phyloP scores from a whole-genome alignment of 1,140 invertebrate species.

The Drosophila setifemur region DNA sequence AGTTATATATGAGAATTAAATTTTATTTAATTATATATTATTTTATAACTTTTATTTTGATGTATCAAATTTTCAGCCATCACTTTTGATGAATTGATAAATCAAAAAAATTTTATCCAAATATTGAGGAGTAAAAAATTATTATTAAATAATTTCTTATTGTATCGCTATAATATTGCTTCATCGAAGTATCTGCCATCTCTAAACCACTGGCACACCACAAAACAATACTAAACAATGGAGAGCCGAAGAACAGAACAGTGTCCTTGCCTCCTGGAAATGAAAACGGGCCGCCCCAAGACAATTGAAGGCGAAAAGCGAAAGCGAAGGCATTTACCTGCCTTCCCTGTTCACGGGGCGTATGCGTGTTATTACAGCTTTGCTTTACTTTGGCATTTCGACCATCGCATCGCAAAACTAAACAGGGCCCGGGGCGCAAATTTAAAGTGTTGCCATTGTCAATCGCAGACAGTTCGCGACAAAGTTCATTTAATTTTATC shows the following conservation, averaged over 20 bases:
- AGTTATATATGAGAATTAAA: too few relatives aligned
- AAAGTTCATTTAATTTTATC: conserved; percentile 75
- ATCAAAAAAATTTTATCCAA: too few relatives aligned
- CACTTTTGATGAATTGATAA: too few relatives aligned
- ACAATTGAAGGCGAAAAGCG: conserved; percentile 35
- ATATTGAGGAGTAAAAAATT: too few relatives aligned
- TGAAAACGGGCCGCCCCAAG: conserved; percentile 56
- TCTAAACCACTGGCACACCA: too few relatives aligned
- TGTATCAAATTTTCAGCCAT: too few relatives aligned
- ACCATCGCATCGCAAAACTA: conserved; percentile 44
- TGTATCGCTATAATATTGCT: too few relatives aligned
- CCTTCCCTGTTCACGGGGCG: conserved; percentile 40
- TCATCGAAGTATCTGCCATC: too few relatives aligned
- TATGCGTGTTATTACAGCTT: conserved; percentile 61
- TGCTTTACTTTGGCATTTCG: conserved; percentile 4
- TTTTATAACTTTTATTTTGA: too few relatives aligned
- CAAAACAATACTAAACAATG: conserved; percentile 21
- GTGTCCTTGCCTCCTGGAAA: conserved; percentile 53
- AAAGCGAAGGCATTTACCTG: conserved; percentile 18
- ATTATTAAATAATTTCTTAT: too few relatives aligned
- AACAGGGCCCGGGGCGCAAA: conserved; percentile 45
- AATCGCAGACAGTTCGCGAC: conserved; percentile 49
- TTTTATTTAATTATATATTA: too few relatives aligned
- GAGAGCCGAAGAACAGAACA: neutral
- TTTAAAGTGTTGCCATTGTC: conserved; percentile 57